phyloP scores from a whole-genome alignment of 2,888 invertebrate species.

The Gibbula magus region DNA sequence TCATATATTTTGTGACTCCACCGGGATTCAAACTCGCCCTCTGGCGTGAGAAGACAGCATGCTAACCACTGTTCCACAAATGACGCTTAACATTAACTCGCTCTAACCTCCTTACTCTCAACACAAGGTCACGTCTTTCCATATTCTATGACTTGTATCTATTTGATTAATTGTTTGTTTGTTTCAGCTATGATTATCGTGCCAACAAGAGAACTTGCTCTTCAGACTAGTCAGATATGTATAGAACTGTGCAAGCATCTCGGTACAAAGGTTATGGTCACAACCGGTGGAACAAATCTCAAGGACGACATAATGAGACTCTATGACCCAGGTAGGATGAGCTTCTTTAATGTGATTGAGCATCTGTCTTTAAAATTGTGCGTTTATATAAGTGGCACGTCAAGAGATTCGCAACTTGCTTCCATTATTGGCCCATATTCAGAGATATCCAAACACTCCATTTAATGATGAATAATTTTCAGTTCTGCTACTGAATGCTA shows the following conservation, averaged over 20 bases:
- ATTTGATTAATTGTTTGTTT: not conserved
- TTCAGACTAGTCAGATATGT: constrained; percentile 99
- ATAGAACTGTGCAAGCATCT: constrained; percentile 98
- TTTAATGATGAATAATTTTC: constrained; percentile 29
- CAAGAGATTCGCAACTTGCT: too few species aligned
- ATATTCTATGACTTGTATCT: too few species aligned
- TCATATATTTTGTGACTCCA: too few species aligned
- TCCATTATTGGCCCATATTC: too few species aligned
- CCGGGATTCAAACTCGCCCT: too few species aligned
- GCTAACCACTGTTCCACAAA: too few species aligned
- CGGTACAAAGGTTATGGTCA: constrained; percentile 98
- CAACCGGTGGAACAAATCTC: constrained; percentile 94
- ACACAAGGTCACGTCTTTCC: too few species aligned
- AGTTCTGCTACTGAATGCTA: constrained; percentile 30
- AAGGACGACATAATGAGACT: constrained; percentile 99
- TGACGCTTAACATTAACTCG: too few species aligned
- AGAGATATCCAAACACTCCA: not conserved
- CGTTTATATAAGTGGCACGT: too few species aligned
- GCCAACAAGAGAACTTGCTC: constrained; percentile 97
- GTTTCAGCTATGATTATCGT: constrained; percentile 92
- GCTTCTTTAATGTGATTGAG: not conserved
- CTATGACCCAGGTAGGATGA: constrained; percentile 93
- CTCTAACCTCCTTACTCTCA: too few species aligned
- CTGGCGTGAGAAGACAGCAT: too few species aligned
- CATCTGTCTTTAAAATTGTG: not conserved